Evolutionary conservation across 2,113 vertebrate genomes (phyloP).

Genomic region (Hemicordylus capensis): DNA sequence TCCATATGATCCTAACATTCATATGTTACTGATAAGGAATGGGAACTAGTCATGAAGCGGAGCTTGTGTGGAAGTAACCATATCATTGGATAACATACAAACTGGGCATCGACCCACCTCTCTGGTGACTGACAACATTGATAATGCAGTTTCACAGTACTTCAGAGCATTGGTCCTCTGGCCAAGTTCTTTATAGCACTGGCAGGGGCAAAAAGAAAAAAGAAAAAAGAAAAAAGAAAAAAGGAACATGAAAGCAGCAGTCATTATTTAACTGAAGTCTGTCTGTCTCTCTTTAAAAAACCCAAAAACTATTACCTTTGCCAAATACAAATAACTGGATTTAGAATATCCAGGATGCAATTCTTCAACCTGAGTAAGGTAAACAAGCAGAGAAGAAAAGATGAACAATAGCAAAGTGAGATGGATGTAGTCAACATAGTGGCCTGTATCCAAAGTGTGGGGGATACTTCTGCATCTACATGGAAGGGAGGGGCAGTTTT

Average conservation of each 20-base stretch:
- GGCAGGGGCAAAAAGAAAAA: slow-evolving; percentile 40
- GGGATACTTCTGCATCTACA: no score
- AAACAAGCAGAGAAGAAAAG: slow-evolving; percentile 57
- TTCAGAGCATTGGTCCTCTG: slow-evolving; percentile 78
- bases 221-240: slow-evolving; percentile 44
- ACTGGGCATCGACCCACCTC: slow-evolving; percentile 79
- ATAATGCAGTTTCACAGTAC: slow-evolving; percentile 85
- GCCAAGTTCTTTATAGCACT: slow-evolving; percentile 92
- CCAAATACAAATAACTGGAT: slow-evolving; percentile 90
- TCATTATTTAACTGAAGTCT: slow-evolving; percentile 13
- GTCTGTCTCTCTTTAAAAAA: background rate
- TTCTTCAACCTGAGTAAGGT: slow-evolving; percentile 89
- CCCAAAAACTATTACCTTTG: slow-evolving; percentile 83
- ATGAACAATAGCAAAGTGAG: slow-evolving; percentile 39
- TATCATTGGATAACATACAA: slow-evolving; percentile 22
- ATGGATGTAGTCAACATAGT: slow-evolving; percentile 33
- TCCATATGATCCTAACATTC: background rate
- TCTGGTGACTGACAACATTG: slow-evolving; percentile 79
- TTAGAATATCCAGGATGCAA: slow-evolving; percentile 89
- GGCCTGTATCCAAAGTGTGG: no score
- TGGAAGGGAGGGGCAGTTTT: background rate
- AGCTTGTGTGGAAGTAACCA: slow-evolving; percentile 2
- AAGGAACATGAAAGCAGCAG: slow-evolving; percentile 44
- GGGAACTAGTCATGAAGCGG: background rate
- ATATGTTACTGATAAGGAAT: background rate